A percentile compares a stretch with the other conserved stretches of the same genome.
phyloP scores from a whole-genome alignment of 2,113 vertebrate species.

The Gnathonemus longibarbis region DNA sequence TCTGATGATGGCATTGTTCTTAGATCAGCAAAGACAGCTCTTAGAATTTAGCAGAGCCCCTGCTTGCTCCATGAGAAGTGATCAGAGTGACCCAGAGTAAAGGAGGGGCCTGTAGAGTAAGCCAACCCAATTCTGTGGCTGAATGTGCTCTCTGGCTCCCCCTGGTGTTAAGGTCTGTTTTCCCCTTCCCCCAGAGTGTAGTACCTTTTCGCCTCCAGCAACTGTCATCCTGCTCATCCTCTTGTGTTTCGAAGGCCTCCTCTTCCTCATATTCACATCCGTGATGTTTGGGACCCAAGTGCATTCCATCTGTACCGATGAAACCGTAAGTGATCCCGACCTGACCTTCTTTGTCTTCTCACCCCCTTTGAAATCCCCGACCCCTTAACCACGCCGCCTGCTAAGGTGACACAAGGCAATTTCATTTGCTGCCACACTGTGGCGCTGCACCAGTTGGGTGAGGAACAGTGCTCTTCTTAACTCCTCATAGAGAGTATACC shows the following conservation, averaged over 20 bases:
- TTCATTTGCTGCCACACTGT: background rate
- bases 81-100: background rate
- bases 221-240: slow-evolving; percentile 97
- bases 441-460: background rate
- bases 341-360: background rate
- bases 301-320: slow-evolving; percentile 98
- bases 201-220: slow-evolving; percentile 90
- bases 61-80: background rate
- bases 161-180: slow-evolving; percentile 4
- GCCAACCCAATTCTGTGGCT: background rate
- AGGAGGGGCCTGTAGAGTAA: background rate
- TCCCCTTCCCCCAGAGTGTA: slow-evolving; percentile 76
- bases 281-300: slow-evolving; percentile 99
- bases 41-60: background rate
- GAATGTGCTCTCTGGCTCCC: background rate
- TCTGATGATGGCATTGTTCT: background rate
- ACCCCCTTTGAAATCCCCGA: background rate
- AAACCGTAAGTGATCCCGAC: slow-evolving; percentile 77
- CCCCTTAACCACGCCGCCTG: background rate
- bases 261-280: slow-evolving; percentile 97
- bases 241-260: slow-evolving; percentile 91
- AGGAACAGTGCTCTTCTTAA: background rate
- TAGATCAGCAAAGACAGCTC: background rate
- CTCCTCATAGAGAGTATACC: background rate
- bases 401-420: background rate